Evolutionary conservation across 2,113 vertebrate genomes (phyloP).

Genomic region (Boleophthalmus pectinirostris): DNA sequence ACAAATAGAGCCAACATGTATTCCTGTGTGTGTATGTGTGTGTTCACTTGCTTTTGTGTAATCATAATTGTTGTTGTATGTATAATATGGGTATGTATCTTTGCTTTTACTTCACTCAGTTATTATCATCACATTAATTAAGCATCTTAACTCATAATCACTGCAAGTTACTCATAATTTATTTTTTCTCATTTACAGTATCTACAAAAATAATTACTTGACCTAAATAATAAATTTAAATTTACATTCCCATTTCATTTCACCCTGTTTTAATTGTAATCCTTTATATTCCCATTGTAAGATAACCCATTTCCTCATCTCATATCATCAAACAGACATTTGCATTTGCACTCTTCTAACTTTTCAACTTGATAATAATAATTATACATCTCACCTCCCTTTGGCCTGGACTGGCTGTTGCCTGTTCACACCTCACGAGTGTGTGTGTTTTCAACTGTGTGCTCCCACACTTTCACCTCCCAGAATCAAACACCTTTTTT

Average conservation of each 20-base stretch:
- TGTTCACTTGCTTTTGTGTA: slow-evolving; percentile 9
- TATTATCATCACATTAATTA: not conserved
- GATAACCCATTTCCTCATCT: not conserved
- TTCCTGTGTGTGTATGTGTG: slow-evolving; percentile 10
- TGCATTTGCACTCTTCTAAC: not conserved
- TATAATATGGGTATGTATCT: slow-evolving; percentile 35
- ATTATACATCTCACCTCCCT: slow-evolving; percentile 1
- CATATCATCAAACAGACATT: not conserved
- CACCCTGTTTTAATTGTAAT: not conserved
- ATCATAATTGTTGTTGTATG: slow-evolving; percentile 2
- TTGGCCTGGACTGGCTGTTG: slow-evolving; percentile 38
- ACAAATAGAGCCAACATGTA: slow-evolving; percentile 36
- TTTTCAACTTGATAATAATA: not conserved
- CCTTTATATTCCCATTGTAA: not conserved
- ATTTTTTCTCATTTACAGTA: not conserved
- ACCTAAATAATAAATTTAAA: not conserved
- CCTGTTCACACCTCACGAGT: slow-evolving; percentile 63
- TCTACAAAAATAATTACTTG: not conserved
- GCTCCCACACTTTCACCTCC: slow-evolving; percentile 33
- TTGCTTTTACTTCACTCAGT: not conserved
- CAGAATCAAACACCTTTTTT: slow-evolving; percentile 9
- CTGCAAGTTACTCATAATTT: not conserved
- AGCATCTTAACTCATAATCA: slow-evolving; percentile 8
- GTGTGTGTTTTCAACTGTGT: slow-evolving; percentile 44
- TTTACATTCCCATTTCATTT: not conserved